Percentiles rank a stretch among this genome's conserved stretches.
Conservation (phyloP, 2,113 vertebrate genomes). For the Rhizomys pruinosus region DNA sequence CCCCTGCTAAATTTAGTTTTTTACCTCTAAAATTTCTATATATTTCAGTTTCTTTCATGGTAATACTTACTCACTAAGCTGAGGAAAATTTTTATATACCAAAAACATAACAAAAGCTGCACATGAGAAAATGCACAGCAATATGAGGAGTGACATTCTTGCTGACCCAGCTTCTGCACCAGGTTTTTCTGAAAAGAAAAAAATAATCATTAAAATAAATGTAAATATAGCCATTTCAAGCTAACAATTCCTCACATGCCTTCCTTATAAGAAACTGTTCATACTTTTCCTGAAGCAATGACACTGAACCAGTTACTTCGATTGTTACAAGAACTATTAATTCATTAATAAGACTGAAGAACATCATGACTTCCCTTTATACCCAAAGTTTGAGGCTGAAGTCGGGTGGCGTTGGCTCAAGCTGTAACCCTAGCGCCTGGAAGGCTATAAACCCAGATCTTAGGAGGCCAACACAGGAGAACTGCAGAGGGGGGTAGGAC, state of each 20-base stretch:
- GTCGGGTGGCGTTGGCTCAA: no score
- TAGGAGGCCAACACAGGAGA: no score
- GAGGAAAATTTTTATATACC: constrained; percentile 97
- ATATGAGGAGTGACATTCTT: constrained; percentile 94
- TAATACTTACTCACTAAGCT: constrained; percentile 96
- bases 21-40: constrained; percentile 26
- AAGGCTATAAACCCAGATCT: no score
- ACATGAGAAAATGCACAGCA: constrained; percentile 93
- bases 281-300: constrained; percentile 12
- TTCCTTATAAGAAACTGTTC: not conserved
- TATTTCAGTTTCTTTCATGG: constrained; percentile 31
- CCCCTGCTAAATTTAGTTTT: constrained; percentile 53
- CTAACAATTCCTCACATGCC: not conserved
- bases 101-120: constrained; percentile 97
- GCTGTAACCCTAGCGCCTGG: no score
- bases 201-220: constrained; percentile 16
- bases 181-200: constrained; percentile 86
- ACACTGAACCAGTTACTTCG: not conserved
- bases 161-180: constrained; percentile 91
- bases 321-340: not conserved
- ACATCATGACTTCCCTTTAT: no score
- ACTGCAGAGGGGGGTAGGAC: no score
- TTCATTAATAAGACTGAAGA: not conserved
- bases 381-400: no score
- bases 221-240: constrained; percentile 47